A percentile compares a stretch with the other conserved stretches of the same genome.
These are phyloP conservation scores for Boloria selene DNA, from an alignment of 2,888 invertebrate species.

Conservation along the genomic window DNA sequence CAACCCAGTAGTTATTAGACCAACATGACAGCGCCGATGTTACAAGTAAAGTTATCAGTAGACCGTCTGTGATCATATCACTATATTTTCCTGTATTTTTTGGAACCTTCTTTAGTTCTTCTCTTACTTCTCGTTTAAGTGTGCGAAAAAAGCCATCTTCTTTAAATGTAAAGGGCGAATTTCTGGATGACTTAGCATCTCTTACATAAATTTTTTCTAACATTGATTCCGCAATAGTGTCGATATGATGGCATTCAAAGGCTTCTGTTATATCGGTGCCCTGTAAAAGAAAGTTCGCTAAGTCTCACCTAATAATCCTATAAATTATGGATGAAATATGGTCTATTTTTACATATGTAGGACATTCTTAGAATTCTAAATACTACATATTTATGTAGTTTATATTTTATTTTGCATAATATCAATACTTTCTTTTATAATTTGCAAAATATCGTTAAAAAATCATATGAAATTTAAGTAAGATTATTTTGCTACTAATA, in stretches of 20 bases:
- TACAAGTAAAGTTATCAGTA: constrained; percentile 61
- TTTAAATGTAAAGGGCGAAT: constrained; percentile 88
- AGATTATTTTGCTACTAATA: no score
- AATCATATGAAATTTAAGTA: no score
- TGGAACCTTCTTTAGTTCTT: constrained; percentile 81
- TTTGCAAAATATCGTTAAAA: no score
- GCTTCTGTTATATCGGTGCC: constrained; percentile 86
- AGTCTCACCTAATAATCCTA: constrained; percentile 3
- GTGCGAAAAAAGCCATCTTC: constrained; percentile 89
- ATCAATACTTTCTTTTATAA: no score
- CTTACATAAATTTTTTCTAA: constrained; percentile 85
- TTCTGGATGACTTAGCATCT: constrained; percentile 84
- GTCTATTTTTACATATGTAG: no score
- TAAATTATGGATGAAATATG: no score
- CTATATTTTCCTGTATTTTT: constrained; percentile 47
- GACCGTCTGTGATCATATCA: constrained; percentile 61
- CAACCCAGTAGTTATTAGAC: constrained; percentile 54
- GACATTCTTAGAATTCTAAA: no score
- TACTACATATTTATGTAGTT: no score
- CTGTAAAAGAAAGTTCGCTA: constrained; percentile 51
- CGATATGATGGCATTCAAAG: constrained; percentile 82
- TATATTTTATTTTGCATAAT: no score
- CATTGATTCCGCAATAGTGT: constrained; percentile 78
- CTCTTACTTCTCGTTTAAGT: constrained; percentile 82
- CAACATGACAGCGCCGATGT: constrained; percentile 59